phyloP scores from a whole-genome alignment of 2,888 invertebrate genomes.

The Andricus quercusramuli region DNA sequence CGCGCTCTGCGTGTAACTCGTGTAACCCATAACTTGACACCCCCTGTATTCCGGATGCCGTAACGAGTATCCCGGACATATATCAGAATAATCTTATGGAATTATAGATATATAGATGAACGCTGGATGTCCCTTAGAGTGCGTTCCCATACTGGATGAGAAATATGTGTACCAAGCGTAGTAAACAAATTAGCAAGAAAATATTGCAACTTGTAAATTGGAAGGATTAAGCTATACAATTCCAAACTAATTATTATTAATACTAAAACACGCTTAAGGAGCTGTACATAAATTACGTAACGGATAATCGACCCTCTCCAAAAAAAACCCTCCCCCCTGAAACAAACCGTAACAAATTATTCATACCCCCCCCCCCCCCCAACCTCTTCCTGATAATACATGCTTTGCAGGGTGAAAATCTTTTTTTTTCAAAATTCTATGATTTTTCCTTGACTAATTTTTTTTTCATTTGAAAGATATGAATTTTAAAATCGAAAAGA shows the following conservation, averaged over 20 bases:
- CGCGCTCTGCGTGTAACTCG: constrained; percentile 63
- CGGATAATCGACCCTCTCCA: too few species aligned
- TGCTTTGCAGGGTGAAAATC: too few species aligned
- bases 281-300: too few species aligned
- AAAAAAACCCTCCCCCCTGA: too few species aligned
- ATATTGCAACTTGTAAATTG: background rate
- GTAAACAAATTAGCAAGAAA: background rate
- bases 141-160: constrained; percentile 50
- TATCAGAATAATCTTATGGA: constrained; percentile 66
- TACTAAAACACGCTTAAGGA: background rate
- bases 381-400: too few species aligned
- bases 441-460: too few species aligned
- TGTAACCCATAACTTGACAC: constrained; percentile 71
- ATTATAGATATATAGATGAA: constrained; percentile 46
- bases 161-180: constrained; percentile 47
- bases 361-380: too few species aligned
- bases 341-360: too few species aligned
- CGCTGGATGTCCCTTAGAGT: constrained; percentile 50
- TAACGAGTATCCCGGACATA: constrained; percentile 62
- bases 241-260: background rate
- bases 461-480: too few species aligned
- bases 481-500: too few species aligned
- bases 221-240: background rate
- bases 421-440: too few species aligned
- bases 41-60: constrained; percentile 59